Percentiles rank a stretch among this genome's conserved stretches.
Conservation (phyloP, 2,797 vertebrate species). For the Syngnathus rostellatus region DNA sequence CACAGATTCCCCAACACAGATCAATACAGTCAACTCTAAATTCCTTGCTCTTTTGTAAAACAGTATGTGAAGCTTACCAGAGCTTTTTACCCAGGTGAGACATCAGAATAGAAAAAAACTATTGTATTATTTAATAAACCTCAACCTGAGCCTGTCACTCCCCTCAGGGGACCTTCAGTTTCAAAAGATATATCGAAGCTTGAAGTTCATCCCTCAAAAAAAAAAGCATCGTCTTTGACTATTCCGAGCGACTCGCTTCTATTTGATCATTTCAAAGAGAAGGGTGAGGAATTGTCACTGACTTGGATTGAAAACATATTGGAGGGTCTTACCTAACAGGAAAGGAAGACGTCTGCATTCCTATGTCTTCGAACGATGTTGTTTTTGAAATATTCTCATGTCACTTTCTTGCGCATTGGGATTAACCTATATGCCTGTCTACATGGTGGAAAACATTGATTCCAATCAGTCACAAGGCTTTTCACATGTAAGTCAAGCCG, state of each 20-base stretch:
- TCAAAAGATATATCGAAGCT: conserved; percentile 8
- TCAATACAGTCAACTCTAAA: conserved; percentile 35
- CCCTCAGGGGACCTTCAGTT: conserved; percentile 6
- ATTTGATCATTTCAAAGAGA: conserved; percentile 6
- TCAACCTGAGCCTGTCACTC: conserved; percentile 5
- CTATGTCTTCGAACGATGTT: neutral
- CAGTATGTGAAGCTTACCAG: conserved; percentile 11
- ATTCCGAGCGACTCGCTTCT: conserved; percentile 11
- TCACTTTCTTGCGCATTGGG: neutral
- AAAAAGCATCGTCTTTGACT: conserved; percentile 8
- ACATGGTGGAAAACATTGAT: neutral
- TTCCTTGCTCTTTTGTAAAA: neutral
- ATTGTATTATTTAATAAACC: conserved; percentile 21
- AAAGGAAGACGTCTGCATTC: neutral
- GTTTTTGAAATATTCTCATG: neutral
- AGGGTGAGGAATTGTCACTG: conserved; percentile 19
- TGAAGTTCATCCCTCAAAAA: conserved; percentile 9
- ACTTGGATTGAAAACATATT: conserved; percentile 16
- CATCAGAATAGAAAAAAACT: neutral
- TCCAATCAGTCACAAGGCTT: neutral
- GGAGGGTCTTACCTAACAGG: neutral
- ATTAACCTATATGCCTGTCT: neutral
- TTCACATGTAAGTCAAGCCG: neutral
- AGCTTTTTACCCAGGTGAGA: conserved; percentile 11
- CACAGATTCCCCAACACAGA: conserved; percentile 33